Conservation (phyloP, 1,140 invertebrate genomes). For the Myzus persicae region DNA sequence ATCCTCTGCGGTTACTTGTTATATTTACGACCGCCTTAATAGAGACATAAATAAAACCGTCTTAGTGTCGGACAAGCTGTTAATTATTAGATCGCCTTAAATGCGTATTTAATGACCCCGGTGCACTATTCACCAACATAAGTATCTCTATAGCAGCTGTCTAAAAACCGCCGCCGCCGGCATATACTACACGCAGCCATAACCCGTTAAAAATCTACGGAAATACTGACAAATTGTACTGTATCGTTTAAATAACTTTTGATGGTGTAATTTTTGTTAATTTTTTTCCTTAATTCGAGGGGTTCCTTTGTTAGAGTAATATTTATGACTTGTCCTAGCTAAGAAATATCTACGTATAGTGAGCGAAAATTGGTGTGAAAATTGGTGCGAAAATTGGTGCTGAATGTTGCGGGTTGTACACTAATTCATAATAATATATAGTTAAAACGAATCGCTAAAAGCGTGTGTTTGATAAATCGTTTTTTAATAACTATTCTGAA, state of each 20-base stretch:
- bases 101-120: constrained; percentile 56
- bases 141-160: constrained; percentile 40
- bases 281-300: background rate
- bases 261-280: background rate
- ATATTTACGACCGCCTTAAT: constrained; percentile 57
- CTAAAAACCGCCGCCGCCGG: constrained; percentile 9
- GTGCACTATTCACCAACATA: constrained; percentile 7
- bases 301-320: constrained; percentile 8
- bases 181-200: background rate
- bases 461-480: background rate
- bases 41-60: constrained; percentile 57
- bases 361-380: background rate
- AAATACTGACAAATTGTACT: constrained; percentile 24
- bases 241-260: constrained; percentile 9
- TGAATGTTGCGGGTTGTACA: no score
- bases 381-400: background rate
- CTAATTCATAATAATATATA: background rate
- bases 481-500: background rate
- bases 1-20: constrained; percentile 51
- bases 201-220: background rate
- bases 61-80: constrained; percentile 56
- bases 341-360: no score
- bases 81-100: constrained; percentile 59
- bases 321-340: background rate
- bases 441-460: background rate